Evolutionary conservation across 2,888 invertebrate species (phyloP), one percentile per base, ranked within the genome.

Genomic region (Cryptophagus acutangulus): DNA sequence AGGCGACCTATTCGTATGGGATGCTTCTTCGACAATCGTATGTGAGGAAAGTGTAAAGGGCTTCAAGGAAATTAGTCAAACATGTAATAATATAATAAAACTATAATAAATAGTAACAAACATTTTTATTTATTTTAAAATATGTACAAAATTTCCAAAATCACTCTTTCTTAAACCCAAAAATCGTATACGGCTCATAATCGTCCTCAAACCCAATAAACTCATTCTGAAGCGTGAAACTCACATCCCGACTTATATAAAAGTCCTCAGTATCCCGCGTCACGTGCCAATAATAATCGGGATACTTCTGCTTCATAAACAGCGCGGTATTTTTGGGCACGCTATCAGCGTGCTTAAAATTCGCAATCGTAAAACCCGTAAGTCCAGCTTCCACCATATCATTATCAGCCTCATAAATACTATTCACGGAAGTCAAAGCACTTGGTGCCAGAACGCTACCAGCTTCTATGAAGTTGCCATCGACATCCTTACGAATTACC

Each of bases 1-100:
- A 40, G 25, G 40, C 40, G 16, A 40, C 40, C 9, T 40, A 40
- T 15, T 40, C 40, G 2, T 40, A 40, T 25, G 40, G 30, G 16
- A 40, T 40, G 40, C 26, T 40, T 9, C 9, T 40, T n/a, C 12
- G 40, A 13, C 34, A 40, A 17, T 40, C 40, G 2, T 40, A 40
- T 17, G 16, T 10, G 13, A 33, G 33, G 16, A 33, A n/a, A 20
- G 6, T 8, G 6, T 20, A 20, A 20, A n/a, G n/a, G n/a, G n/a
- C n/a, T n/a, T n/a, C n/a, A n/a, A n/a, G n/a, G n/a, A n/a, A n/a
- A n/a, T n/a, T n/a, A n/a, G n/a, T n/a, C n/a, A n/a, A n/a, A n/a
- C n/a, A n/a, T n/a, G n/a, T n/a, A n/a, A n/a, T n/a, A n/a, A n/a
- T n/a, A n/a, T n/a, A n/a, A n/a, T n/a, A n/a, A n/a, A n/a, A n/a